Evolutionary conservation across 2,888 invertebrate species (phyloP).

Genomic region (Mesorhabditis spiculigera): DNA sequence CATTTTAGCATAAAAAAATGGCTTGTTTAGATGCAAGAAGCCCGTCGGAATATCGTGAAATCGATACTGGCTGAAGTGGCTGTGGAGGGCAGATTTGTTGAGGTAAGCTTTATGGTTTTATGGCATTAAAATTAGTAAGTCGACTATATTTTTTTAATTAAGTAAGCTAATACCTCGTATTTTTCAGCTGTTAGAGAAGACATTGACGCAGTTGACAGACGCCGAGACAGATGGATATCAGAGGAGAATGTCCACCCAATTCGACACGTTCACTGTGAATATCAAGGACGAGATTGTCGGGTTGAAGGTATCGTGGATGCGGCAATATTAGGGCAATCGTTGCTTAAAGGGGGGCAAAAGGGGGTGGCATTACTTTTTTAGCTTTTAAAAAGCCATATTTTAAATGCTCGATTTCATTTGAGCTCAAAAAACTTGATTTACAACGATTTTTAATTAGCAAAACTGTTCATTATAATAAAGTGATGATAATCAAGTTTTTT

Average conservation of each 20-base stretch:
- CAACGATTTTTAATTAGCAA: too few relatives aligned
- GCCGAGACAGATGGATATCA: slow-evolving; percentile 30
- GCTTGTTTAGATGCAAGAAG: slow-evolving; percentile 46
- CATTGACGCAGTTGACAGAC: slow-evolving; percentile 22
- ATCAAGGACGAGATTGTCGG: slow-evolving; percentile 51
- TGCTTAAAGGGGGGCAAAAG: too few relatives aligned
- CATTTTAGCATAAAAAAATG: not conserved
- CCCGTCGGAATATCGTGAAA: slow-evolving; percentile 37
- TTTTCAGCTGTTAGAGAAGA: slow-evolving; percentile 24
- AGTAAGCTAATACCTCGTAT: not conserved
- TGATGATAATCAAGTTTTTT: not conserved
- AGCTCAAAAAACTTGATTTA: too few relatives aligned
- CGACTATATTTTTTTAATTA: not conserved
- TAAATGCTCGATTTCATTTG: not conserved
- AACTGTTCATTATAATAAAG: too few relatives aligned
- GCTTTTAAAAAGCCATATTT: slow-evolving; percentile 7
- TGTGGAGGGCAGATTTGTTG: slow-evolving; percentile 8
- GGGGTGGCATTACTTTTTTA: too few relatives aligned
- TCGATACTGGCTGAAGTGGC: slow-evolving; percentile 20
- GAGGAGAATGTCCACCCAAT: slow-evolving; percentile 33
- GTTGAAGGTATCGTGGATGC: slow-evolving; percentile 29
- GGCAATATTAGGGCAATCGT: not conserved
- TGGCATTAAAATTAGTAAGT: not conserved
- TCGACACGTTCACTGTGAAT: slow-evolving; percentile 42
- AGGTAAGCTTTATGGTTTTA: not conserved